Percentiles rank a stretch among this genome's conserved stretches.
Conservation (phyloP, 2,888 invertebrate genomes). For the Cerastis rubricosa region DNA sequence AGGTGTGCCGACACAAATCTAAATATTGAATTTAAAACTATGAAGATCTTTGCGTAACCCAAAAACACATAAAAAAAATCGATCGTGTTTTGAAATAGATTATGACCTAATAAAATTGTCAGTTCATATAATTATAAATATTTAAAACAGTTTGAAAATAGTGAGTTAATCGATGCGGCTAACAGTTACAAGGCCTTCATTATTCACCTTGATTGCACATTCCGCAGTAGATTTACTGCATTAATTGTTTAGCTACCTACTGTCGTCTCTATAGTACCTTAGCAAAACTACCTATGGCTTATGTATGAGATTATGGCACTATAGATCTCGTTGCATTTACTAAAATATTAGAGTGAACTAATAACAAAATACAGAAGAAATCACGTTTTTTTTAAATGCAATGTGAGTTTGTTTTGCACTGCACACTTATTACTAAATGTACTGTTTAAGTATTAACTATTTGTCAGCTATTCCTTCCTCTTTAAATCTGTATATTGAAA, state of each 20-base stretch:
- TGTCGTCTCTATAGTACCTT: not conserved
- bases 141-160: slow-evolving; percentile 5
- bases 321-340: not conserved
- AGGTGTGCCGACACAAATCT: slow-evolving; percentile 10
- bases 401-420: not conserved
- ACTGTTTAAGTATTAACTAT: not conserved
- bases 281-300: not conserved
- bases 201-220: slow-evolving; percentile 44
- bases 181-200: slow-evolving; percentile 38
- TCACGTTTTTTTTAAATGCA: not conserved
- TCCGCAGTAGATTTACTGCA: slow-evolving; percentile 35
- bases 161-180: slow-evolving; percentile 22
- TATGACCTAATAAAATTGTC: too few relatives aligned
- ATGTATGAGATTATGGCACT: not conserved
- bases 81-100: not conserved
- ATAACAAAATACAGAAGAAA: not conserved
- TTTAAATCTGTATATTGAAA: not conserved
- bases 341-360: not conserved
- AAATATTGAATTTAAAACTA: not conserved
- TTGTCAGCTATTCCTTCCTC: not conserved
- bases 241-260: slow-evolving; percentile 27
- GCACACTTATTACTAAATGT: not conserved
- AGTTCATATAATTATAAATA: not conserved
- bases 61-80: not conserved
- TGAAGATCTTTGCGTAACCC: not conserved